Evolutionary conservation across 2,797 vertebrate genomes (phyloP), one percentile per base, ranked within the genome.

Genomic region (Smutsia temminckii): DNA sequence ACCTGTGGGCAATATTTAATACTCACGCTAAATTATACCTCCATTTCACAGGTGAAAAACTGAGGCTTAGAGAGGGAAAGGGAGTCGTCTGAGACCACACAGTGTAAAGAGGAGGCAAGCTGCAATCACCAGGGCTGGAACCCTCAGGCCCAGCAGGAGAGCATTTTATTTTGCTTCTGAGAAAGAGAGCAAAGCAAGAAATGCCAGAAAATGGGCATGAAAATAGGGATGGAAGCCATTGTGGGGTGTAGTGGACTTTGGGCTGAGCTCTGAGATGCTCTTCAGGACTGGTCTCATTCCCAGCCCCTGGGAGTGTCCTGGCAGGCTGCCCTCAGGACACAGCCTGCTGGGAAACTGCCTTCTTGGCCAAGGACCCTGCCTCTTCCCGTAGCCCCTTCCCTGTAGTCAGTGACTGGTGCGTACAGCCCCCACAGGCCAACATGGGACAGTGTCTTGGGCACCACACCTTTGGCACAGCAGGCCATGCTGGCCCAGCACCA

Each of bases 311-410:
- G 21, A 55, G 16, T 2, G 32, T 25, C 17, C 34, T 55, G 40
- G 87, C 29, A n/a, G 29, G 16, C 6, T 78, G 71, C 61, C 46
- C 21, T 61, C 21, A 37, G 64, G 16, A 3, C 3, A 1, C 37
- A 32, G 61, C 23, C 12, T 63, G 72, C 63, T 42, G 5, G 21
- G 46, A n/a, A 92, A 63, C 9, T 23, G 53, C n/a, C 40, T 37
- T 88, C 46, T n/a, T 0, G 0, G 0, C 55, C 53, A n/a, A 37
- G 32, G 27, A 13, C 27, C 49, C 42, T 10, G 3, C 4, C 18
- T 6, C 53, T 32, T 23, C n/a, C 77, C 51, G 46, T 2, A 11
- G 40, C 53, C 80, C 11, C 46, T 46, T 46, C 46, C 46, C 88
- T 88, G 27, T 6, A 18, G 55, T 34, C 40, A 8, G n/a, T 42